A percentile compares a stretch with the other conserved stretches of the same genome.
Conservation (phyloP, 2,888 invertebrate genomes). For the Xylophagus ater region DNA sequence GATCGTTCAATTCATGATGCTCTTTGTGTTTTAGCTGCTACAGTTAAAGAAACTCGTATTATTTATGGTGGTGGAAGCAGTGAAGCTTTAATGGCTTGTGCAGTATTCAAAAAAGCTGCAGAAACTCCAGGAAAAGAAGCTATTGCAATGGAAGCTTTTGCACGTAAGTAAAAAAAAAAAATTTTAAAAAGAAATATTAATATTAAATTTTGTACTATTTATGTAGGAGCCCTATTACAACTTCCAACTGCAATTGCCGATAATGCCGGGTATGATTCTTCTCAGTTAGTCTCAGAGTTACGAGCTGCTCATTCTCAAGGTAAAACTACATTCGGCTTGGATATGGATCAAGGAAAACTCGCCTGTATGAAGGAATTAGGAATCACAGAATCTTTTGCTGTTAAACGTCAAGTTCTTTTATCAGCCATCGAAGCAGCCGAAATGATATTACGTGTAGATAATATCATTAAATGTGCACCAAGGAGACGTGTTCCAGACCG, state of each 20-base stretch:
- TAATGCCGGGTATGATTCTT: conserved; percentile 97
- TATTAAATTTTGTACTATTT: no score
- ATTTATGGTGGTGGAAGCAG: conserved; percentile 90
- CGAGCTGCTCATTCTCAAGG: conserved; percentile 83
- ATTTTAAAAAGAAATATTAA: no score
- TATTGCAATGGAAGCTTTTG: conserved; percentile 93
- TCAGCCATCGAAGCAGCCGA: conserved; percentile 97
- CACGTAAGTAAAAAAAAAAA: no score
- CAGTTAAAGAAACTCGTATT: conserved; percentile 84
- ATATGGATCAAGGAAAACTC: conserved; percentile 79
- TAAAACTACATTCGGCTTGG: conserved; percentile 53
- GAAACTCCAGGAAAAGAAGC: conserved; percentile 94
- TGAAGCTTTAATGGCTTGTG: conserved; percentile 95
- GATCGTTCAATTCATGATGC: conserved; percentile 98
- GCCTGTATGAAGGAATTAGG: conserved; percentile 87
- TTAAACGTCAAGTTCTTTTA: conserved; percentile 89
- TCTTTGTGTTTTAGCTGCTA: conserved; percentile 90
- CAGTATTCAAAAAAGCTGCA: conserved; percentile 70
- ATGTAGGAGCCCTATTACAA: conserved; percentile 60
- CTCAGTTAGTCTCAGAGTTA: conserved; percentile 84
- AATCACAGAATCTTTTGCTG: conserved; percentile 93
- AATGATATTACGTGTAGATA: conserved; percentile 96
- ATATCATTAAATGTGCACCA: conserved; percentile 88
- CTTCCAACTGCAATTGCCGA: conserved; percentile 95
- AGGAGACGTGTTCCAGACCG: conserved; percentile 78